Percentiles rank a stretch among this genome's conserved stretches.
These are phyloP conservation scores for Plectropomus leopardus DNA, from an alignment of 2,113 vertebrate genomes.

Conservation along the genomic window DNA sequence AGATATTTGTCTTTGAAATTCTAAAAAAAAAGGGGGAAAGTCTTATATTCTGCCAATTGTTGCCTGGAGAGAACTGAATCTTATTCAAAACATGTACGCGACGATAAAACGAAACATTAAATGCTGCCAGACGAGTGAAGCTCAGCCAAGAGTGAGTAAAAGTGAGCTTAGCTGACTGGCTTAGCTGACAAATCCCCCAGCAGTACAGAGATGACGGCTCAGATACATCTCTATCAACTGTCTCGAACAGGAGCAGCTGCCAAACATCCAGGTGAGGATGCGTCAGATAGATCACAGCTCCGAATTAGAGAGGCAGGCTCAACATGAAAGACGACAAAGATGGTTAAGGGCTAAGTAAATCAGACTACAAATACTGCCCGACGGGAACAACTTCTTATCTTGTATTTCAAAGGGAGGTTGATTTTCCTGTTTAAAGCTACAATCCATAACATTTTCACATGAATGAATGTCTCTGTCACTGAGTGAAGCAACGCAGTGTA, in stretches of 20 bases:
- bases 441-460: not conserved
- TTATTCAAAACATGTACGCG: not conserved
- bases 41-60: not conserved
- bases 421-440: conserved; percentile 5
- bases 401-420: not conserved
- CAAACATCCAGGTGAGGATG: conserved; percentile 60
- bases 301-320: conserved; percentile 2
- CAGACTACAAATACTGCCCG: conserved; percentile 34
- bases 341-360: conserved; percentile 44
- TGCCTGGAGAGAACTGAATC: conserved; percentile 11
- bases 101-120: conserved; percentile 9
- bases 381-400: conserved; percentile 13
- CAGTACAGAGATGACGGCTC: conserved; percentile 31
- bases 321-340: not conserved
- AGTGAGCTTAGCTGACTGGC: conserved; percentile 43
- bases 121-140: conserved; percentile 26
- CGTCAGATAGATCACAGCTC: conserved; percentile 30
- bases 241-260: conserved; percentile 41
- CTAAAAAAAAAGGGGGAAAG: not conserved
- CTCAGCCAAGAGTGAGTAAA: conserved; percentile 43
- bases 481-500: not conserved
- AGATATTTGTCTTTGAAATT: conserved; percentile 1
- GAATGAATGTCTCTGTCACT: not conserved
- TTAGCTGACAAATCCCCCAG: conserved; percentile 62
- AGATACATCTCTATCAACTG: conserved; percentile 54